Conservation (phyloP, 92 coral and sea anemone species). For the Epizoanthus ramosus region DNA sequence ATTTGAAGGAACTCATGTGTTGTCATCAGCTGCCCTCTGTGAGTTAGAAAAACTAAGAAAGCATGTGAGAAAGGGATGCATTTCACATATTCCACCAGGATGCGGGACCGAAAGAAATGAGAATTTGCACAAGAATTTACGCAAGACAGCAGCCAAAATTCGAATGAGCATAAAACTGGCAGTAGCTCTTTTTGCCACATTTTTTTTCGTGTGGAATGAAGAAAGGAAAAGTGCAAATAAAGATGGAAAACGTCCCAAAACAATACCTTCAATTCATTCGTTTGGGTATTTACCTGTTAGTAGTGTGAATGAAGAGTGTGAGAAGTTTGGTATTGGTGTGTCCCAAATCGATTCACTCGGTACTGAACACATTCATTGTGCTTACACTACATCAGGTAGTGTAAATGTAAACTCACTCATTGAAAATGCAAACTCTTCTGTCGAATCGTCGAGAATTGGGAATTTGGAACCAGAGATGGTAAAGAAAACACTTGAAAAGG, state of each 20-base stretch:
- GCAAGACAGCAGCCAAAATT: neutral
- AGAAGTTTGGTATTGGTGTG: constrained; percentile 2
- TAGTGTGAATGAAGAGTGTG: neutral
- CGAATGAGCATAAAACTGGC: neutral
- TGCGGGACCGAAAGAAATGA: constrained; percentile 3
- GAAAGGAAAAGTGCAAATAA: neutral
- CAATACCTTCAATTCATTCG: neutral
- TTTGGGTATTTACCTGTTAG: neutral
- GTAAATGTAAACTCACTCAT: too few species aligned
- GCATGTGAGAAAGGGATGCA: neutral
- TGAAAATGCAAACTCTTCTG: neutral
- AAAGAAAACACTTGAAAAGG: neutral
- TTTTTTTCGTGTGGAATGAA: constrained; percentile 7
- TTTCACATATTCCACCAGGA: constrained; percentile 1
- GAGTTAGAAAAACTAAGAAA: constrained; percentile 7
- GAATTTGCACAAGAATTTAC: constrained; percentile 2
- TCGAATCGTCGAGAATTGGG: neutral
- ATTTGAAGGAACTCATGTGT: neutral
- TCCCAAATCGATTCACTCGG: neutral
- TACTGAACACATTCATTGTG: neutral
- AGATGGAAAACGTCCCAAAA: neutral
- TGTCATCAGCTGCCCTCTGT: neutral
- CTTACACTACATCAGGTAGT: too few species aligned
- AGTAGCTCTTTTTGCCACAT: constrained; percentile 1
- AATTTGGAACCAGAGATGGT: neutral